Base-by-base conservation (phyloP, 1,140 invertebrate species). In the Drosophila sulfurigaster region DNA sequence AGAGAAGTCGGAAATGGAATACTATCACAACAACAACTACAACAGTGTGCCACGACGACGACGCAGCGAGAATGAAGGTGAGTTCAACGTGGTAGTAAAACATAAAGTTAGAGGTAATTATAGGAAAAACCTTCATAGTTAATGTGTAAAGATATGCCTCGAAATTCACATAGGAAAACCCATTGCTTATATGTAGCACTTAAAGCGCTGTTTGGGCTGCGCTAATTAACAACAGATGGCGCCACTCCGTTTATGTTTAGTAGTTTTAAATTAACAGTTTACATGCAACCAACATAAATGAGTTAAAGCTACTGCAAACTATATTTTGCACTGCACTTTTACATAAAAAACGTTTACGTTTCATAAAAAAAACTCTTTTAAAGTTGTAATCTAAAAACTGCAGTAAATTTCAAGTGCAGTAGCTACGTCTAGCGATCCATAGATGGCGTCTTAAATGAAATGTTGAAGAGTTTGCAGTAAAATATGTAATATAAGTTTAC, bases 1-100 rank as follows among this genome's bases (percentile, higher is more conserved):
- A 32, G 93, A 94, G 82, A 94, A 94, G 78, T 89, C 91, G 10
- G 91, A 92, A 45, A 58, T 87, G 54, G 79, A 91, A 11, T 43
- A 77, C 49, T 79, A 76, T 57, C 46, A 75, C 15, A 62, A 56
- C 13, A 65, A 70, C 52, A 82, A 71, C 70, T 87, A 85, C 45
- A 81, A 90, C 11, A 91, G 81, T 78, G 76, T 82, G 73, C 74
- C 83, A 60, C 62, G 82, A 15, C 68, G 83, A 32, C 56, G 81
- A 64, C 81, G 85, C 68, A 91, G 80, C 69, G 93, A 92, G 52
- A 83, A 88, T 75, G 91, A 93, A 79, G 91, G 93, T 93, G 68
- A 93, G 92, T 92, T 13, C 11, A 43, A 43, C 13, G 41, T 25
- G 20, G 3, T 25, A 25, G 3, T 25, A 25, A 25, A 25, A 25